Conservation (phyloP, 1,140 invertebrate species). For the Brachionus rubens region DNA sequence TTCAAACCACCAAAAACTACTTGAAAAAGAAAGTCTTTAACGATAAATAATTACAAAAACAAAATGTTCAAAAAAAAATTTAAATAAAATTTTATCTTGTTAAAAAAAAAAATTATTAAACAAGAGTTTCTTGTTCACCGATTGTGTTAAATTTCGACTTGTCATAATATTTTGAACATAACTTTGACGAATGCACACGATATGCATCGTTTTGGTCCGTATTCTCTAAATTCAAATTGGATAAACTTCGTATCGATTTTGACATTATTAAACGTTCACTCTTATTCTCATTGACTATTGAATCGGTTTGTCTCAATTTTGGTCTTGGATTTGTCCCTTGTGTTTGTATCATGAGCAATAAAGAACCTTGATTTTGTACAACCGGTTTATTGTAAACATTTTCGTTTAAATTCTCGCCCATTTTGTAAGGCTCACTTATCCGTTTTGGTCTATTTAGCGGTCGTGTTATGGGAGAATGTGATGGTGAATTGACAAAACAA, state of each 20-base stretch:
- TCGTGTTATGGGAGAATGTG: background rate
- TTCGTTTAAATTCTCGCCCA: conserved; percentile 11
- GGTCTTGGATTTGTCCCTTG: background rate
- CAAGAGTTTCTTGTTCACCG: conserved; percentile 47
- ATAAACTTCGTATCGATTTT: conserved; percentile 19
- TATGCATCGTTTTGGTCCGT: background rate
- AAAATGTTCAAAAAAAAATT: too few species aligned
- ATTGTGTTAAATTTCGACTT: conserved; percentile 42
- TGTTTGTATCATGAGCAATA: conserved; percentile 23
- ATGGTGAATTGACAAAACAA: conserved; percentile 19
- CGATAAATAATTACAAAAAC: too few species aligned
- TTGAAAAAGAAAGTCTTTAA: too few species aligned
- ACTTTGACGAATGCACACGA: background rate
- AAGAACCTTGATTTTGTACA: conserved; percentile 9
- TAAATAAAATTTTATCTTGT: too few species aligned
- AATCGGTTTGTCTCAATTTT: conserved; percentile 14
- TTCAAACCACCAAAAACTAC: too few species aligned
- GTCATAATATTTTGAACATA: conserved; percentile 27
- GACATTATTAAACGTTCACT: background rate
- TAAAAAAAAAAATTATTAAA: background rate
- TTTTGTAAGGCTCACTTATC: conserved; percentile 31
- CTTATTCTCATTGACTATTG: background rate
- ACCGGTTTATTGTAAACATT: conserved; percentile 31
- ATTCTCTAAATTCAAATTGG: conserved; percentile 35
- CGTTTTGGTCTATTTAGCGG: background rate